Evolutionary conservation across 2,797 vertebrate species (phyloP).

Genomic region (Borostomias antarcticus): DNA sequence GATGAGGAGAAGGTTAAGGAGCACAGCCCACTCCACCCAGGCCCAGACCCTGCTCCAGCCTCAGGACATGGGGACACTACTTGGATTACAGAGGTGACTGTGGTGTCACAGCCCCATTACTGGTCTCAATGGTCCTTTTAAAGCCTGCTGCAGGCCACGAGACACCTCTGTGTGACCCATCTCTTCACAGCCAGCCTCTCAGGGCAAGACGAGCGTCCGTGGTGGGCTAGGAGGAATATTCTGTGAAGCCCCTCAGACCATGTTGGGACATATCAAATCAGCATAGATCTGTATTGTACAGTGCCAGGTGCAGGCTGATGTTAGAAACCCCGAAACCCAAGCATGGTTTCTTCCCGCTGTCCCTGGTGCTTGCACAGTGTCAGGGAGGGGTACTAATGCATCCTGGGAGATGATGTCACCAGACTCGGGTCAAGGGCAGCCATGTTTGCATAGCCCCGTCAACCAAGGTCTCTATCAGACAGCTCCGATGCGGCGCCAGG

Average conservation of each 20-base stretch:
- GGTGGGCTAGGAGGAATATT: no score
- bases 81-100: constrained; percentile 74
- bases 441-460: not conserved
- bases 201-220: no score
- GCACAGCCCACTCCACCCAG: constrained; percentile 29
- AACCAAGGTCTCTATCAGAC: not conserved
- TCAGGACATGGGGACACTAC: constrained; percentile 50
- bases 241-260: no score
- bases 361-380: no score
- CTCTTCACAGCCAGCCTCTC: not conserved
- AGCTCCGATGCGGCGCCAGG: not conserved
- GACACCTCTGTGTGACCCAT: not conserved
- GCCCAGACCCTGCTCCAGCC: constrained; percentile 17
- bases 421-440: no score
- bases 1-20: not conserved
- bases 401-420: no score
- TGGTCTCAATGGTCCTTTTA: constrained; percentile 37
- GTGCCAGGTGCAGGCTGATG: no score
- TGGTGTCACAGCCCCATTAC: constrained; percentile 70
- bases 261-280: no score
- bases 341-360: no score
- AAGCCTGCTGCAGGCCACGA: not conserved
- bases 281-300: no score
- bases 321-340: no score
- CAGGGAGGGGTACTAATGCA: no score